Evolutionary conservation across 1,140 invertebrate genomes (phyloP), one percentile per base, ranked within the genome.

Genomic region (Saxidomus purpurata): DNA sequence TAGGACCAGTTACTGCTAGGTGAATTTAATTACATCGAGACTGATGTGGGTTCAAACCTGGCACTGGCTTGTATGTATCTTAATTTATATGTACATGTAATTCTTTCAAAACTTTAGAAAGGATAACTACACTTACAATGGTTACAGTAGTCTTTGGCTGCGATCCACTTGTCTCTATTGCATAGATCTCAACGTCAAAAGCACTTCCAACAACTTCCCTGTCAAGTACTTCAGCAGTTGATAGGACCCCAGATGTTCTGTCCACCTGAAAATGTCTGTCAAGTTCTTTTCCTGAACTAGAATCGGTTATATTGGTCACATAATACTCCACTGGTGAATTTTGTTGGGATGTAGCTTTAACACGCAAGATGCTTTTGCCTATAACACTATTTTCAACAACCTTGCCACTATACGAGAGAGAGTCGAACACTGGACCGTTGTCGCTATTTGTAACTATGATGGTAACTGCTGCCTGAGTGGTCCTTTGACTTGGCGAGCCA

Each of bases 61-160:
- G n/a, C n/a, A n/a, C n/a, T n/a, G n/a, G n/a, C n/a, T n/a, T n/a
- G n/a, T n/a, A n/a, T n/a, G n/a, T n/a, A n/a, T n/a, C n/a, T n/a
- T n/a, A n/a, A n/a, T n/a, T n/a, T n/a, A n/a, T n/a, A n/a, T n/a
- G n/a, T n/a, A n/a, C n/a, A n/a, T n/a, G n/a, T n/a, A n/a, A n/a
- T n/a, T n/a, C n/a, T n/a, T n/a, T n/a, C n/a, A n/a, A n/a, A n/a
- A n/a, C n/a, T n/a, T n/a, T n/a, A n/a, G n/a, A n/a, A n/a, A n/a
- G n/a, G n/a, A n/a, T n/a, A n/a, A n/a, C n/a, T n/a, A n/a, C n/a
- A 83, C 96, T 97, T 96, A 98, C 98, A 97, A 98, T 98, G 38
- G 94, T 93, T 61, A 93, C 92, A 22, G 90, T 93, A 6, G 97
- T 98, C 92, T 97, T 97, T 19, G 98, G 97, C 55, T 96, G 96